Conservation (phyloP, 2,888 invertebrate genomes). For the Caenorhabditis sp. region DNA sequence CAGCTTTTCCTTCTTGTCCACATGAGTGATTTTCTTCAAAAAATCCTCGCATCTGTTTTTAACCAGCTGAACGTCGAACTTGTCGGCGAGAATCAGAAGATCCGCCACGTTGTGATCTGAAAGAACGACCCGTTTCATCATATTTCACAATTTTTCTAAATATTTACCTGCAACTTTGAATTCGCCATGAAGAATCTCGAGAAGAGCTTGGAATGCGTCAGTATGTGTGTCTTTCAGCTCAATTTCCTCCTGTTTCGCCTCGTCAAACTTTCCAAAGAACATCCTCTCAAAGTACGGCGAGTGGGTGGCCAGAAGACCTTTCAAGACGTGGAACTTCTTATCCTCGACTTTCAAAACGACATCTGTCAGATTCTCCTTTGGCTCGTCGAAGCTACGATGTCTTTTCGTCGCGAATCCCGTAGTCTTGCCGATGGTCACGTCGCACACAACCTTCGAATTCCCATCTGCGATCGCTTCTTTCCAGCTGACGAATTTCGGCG, state of each 20-base stretch:
- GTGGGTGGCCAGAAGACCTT: not conserved
- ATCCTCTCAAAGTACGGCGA: not conserved
- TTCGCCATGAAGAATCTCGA: not conserved
- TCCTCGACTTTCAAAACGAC: not conserved
- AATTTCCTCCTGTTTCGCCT: not conserved
- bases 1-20: not conserved
- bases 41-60: not conserved
- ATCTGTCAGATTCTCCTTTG: not conserved
- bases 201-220: not conserved
- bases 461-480: not conserved
- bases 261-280: not conserved
- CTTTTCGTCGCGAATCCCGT: not conserved
- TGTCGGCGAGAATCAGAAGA: not conserved
- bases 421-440: not conserved
- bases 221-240: not conserved
- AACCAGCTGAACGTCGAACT: not conserved
- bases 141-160: not conserved
- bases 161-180: not conserved
- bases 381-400: not conserved
- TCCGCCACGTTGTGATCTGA: not conserved
- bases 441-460: not conserved
- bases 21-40: not conserved
- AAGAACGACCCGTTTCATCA: too few relatives aligned
- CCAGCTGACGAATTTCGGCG: not conserved
- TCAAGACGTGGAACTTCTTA: not conserved